Evolutionary conservation across 2,113 vertebrate species (phyloP).

Genomic region (Cairina moschata): DNA sequence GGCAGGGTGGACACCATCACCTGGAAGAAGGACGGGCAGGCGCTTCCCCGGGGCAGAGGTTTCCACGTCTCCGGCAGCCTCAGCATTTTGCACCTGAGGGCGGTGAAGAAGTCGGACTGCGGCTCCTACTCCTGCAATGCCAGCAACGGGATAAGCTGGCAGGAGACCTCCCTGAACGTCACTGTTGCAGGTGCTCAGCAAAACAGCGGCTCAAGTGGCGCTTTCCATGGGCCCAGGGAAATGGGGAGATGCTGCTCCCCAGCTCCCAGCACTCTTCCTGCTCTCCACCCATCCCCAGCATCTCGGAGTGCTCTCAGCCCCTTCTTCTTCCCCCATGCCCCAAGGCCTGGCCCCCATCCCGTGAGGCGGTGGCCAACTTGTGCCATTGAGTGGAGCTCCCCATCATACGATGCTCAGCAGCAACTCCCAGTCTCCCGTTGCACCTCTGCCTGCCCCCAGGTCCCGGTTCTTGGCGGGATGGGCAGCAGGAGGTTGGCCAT

Average conservation of each 20-base stretch:
- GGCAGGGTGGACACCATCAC: not conserved
- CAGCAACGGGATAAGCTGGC: constrained; percentile 45
- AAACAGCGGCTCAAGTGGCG: not conserved
- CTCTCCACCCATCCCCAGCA: not conserved
- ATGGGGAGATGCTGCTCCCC: not conserved
- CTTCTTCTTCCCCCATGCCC: not conserved
- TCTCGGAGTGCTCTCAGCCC: not conserved
- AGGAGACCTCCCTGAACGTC: not conserved
- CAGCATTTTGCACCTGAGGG: not conserved
- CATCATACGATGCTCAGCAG: accelerated
- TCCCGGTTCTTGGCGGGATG: not conserved
- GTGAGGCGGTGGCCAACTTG: accelerated
- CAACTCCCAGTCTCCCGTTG: not conserved
- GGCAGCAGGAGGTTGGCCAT: accelerated
- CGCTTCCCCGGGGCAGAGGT: not conserved
- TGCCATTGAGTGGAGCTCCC: not conserved
- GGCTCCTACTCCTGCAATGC: constrained; percentile 56
- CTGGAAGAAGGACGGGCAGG: constrained; percentile 47
- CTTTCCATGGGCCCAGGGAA: not conserved
- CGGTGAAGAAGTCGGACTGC: not conserved
- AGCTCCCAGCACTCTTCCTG: not conserved
- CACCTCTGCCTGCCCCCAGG: not conserved
- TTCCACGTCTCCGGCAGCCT: not conserved
- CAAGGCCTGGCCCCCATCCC: accelerated
- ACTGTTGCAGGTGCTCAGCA: not conserved